Percentiles rank a stretch among this genome's conserved stretches.
Conservation (phyloP, 2,113 vertebrate genomes). For the Collichthys lucidus region DNA sequence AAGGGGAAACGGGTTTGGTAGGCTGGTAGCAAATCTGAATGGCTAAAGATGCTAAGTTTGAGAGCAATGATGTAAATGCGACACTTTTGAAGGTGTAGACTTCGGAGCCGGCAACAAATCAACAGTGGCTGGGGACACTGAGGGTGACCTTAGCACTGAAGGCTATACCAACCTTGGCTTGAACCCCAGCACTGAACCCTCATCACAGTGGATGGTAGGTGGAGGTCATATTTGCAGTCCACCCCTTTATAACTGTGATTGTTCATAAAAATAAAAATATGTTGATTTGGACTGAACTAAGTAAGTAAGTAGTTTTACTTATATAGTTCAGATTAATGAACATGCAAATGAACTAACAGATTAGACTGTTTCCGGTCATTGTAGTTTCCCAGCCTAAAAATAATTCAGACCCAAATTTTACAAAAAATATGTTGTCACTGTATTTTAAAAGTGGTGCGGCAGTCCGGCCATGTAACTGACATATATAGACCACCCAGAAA, state of each 20-base stretch:
- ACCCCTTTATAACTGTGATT: neutral
- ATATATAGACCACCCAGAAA: neutral
- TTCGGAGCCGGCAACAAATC: constrained; percentile 32
- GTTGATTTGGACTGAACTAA: neutral
- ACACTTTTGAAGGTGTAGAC: constrained; percentile 8
- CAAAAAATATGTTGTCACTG: neutral
- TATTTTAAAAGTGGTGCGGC: neutral
- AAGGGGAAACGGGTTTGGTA: no score
- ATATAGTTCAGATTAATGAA: neutral
- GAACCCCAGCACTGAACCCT: constrained; percentile 62
- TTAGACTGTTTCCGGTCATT: neutral
- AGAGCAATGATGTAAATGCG: neutral
- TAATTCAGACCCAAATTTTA: neutral
- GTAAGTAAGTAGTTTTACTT: neutral
- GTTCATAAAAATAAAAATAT: neutral
- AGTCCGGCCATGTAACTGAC: neutral
- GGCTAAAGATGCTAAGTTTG: constrained; percentile 10
- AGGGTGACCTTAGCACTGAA: constrained; percentile 35
- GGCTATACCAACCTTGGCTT: constrained; percentile 33
- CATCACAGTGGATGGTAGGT: constrained; percentile 82
- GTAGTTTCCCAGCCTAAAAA: neutral
- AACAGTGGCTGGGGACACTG: neutral
- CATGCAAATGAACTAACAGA: neutral
- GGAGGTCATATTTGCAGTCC: constrained; percentile 22
- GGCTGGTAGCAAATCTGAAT: neutral